Evolutionary conservation across 2,113 vertebrate species (phyloP).

Genomic region (Stomatorhinus ivindoensis): DNA sequence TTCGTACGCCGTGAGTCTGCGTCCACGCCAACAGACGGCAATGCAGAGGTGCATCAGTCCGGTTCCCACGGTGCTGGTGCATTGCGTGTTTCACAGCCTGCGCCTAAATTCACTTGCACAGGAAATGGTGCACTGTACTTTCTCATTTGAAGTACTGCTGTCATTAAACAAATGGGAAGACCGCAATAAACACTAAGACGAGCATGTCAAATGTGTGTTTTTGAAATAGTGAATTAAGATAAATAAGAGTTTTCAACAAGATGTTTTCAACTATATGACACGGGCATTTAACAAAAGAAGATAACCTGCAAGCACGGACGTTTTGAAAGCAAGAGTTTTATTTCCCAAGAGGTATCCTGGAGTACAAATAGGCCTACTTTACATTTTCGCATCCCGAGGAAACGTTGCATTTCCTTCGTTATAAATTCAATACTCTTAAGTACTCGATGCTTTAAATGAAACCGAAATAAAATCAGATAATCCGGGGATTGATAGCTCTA

Average conservation of each 20-base stretch:
- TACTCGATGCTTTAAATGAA: background rate
- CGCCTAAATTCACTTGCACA: slow-evolving; percentile 21
- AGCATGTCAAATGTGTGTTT: background rate
- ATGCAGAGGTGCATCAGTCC: slow-evolving; percentile 15
- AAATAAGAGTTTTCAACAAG: background rate
- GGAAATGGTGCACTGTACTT: slow-evolving; percentile 22
- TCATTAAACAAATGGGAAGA: slow-evolving; percentile 19
- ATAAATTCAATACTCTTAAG: background rate
- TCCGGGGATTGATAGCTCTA: background rate
- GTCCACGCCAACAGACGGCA: background rate
- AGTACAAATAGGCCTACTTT: background rate
- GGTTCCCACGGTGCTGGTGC: slow-evolving; percentile 30
- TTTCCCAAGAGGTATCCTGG: background rate
- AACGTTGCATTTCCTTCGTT: background rate
- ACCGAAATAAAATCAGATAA: background rate
- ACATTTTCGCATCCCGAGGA: background rate
- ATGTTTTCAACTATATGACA: background rate
- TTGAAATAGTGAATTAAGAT: background rate
- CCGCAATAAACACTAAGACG: background rate
- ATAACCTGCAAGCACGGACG: background rate
- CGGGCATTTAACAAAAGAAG: background rate
- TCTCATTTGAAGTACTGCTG: slow-evolving; percentile 20
- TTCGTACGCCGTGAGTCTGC: background rate
- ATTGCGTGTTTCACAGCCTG: slow-evolving; percentile 21
- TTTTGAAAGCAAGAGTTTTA: background rate